Conservation (phyloP, 2,888 invertebrate genomes). For the Cistogaster globosa region DNA sequence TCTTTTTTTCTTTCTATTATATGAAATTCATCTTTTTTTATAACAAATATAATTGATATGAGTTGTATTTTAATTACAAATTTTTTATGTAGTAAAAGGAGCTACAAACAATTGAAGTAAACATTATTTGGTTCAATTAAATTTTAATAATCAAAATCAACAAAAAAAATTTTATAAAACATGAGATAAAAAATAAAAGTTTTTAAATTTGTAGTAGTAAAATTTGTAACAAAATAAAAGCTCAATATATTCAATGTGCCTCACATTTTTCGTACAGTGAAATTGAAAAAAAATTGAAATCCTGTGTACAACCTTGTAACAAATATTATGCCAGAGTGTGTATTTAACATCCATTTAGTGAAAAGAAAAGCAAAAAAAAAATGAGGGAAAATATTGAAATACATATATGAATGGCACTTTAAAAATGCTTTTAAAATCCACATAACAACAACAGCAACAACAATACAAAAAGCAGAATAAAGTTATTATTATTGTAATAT, state of each 20-base stretch:
- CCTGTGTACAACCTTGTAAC: constrained; percentile 57
- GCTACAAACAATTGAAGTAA: too few relatives aligned
- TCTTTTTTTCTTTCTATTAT: too few relatives aligned
- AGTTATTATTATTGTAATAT: constrained; percentile 47
- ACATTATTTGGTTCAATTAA: too few relatives aligned
- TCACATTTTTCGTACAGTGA: not conserved
- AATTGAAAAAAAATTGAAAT: not conserved
- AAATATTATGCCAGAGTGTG: constrained; percentile 33
- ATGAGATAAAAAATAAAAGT: too few relatives aligned
- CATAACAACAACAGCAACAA: constrained; percentile 34
- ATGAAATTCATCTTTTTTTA: too few relatives aligned
- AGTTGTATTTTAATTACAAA: too few relatives aligned
- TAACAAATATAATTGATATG: too few relatives aligned
- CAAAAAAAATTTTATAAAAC: too few relatives aligned
- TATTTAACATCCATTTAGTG: constrained; percentile 42
- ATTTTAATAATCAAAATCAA: too few relatives aligned
- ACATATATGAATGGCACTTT: not conserved
- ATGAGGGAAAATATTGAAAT: not conserved
- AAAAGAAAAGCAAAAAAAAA: constrained; percentile 1
- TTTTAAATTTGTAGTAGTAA: too few relatives aligned
- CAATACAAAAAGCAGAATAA: not conserved
- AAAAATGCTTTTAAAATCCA: constrained; percentile 5
- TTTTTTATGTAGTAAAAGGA: too few relatives aligned
- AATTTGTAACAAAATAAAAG: too few relatives aligned
- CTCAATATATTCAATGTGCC: not conserved